A percentile compares a stretch with the other conserved stretches of the same genome.
These are phyloP conservation scores for Psittacus erithacus DNA, from an alignment of 2,113 vertebrate species.

Conservation along the genomic window DNA sequence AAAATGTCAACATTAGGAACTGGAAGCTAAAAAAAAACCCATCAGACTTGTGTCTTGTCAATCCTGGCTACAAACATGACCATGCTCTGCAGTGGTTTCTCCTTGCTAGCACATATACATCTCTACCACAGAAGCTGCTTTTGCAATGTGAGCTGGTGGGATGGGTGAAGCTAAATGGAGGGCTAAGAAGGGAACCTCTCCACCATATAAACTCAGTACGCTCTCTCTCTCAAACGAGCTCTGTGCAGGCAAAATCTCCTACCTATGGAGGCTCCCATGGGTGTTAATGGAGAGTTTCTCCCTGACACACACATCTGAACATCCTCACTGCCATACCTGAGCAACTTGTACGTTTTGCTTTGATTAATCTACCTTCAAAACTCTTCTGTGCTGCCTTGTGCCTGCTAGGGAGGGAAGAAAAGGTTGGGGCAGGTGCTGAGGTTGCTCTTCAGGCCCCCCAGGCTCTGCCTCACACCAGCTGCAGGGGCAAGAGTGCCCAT, in stretches of 20 bases:
- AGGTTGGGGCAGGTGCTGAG: background rate
- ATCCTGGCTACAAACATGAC: background rate
- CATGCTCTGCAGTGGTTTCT: background rate
- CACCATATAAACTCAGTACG: background rate
- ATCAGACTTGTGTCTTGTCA: background rate
- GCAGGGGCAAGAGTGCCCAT: background rate
- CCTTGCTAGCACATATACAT: background rate
- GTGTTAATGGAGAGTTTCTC: background rate
- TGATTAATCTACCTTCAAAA: background rate
- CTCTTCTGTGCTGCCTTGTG: rapidly evolving
- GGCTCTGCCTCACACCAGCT: background rate
- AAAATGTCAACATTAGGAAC: background rate
- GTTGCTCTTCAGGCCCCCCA: background rate
- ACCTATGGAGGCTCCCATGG: background rate
- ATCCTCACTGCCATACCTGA: background rate
- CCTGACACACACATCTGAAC: rapidly evolving
- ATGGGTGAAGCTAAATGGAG: background rate
- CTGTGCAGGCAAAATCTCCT: background rate
- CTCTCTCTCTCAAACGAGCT: background rate
- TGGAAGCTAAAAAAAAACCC: background rate
- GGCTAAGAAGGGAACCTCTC: background rate
- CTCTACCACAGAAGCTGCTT: background rate
- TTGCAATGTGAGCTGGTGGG: background rate
- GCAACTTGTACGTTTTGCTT: background rate
- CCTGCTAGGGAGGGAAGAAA: background rate